phyloP scores from a whole-genome alignment of 2,888 invertebrate genomes.

The Platycheirus rosarum region DNA sequence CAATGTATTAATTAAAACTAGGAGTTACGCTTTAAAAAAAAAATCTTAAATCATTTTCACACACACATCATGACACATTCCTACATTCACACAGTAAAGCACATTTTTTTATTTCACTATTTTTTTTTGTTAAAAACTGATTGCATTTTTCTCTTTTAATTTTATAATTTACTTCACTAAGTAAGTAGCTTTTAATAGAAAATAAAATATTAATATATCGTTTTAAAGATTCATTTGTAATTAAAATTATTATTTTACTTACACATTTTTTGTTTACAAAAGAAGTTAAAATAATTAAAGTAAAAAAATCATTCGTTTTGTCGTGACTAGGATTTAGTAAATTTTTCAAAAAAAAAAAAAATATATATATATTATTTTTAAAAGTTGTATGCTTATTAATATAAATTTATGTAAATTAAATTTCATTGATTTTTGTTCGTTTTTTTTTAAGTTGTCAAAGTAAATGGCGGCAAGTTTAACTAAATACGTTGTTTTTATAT shows the following conservation, averaged over 20 bases:
- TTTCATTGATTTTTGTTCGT: slow-evolving; percentile 25
- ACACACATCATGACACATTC: slow-evolving; percentile 9
- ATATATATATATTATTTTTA: slow-evolving; percentile 31
- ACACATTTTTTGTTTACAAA: slow-evolving; percentile 60
- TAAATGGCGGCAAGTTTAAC: slow-evolving; percentile 40
- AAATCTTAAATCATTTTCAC: slow-evolving; percentile 44
- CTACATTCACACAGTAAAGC: slow-evolving; percentile 59
- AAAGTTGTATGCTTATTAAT: slow-evolving; percentile 32
- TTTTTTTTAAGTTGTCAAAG: slow-evolving; percentile 32
- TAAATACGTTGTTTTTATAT: slow-evolving; percentile 63
- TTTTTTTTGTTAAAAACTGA: slow-evolving; percentile 22
- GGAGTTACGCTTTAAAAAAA: slow-evolving; percentile 20
- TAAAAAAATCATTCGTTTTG: slow-evolving; percentile 67
- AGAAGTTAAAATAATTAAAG: slow-evolving; percentile 48
- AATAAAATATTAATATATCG: slow-evolving; percentile 15
- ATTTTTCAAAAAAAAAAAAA: slow-evolving; percentile 66
- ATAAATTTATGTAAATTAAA: slow-evolving; percentile 19
- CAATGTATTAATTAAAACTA: slow-evolving; percentile 59
- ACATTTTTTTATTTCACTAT: slow-evolving; percentile 37
- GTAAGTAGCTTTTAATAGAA: slow-evolving; percentile 30
- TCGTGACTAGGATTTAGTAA: slow-evolving; percentile 74
- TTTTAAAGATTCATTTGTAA: slow-evolving; percentile 9
- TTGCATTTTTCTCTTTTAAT: slow-evolving; percentile 7
- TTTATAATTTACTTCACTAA: slow-evolving; percentile 13
- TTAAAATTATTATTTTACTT: slow-evolving; percentile 56